Evolutionary conservation across 2,797 vertebrate genomes (phyloP), one percentile per base, ranked within the genome.

Genomic region (Argentina silus): DNA sequence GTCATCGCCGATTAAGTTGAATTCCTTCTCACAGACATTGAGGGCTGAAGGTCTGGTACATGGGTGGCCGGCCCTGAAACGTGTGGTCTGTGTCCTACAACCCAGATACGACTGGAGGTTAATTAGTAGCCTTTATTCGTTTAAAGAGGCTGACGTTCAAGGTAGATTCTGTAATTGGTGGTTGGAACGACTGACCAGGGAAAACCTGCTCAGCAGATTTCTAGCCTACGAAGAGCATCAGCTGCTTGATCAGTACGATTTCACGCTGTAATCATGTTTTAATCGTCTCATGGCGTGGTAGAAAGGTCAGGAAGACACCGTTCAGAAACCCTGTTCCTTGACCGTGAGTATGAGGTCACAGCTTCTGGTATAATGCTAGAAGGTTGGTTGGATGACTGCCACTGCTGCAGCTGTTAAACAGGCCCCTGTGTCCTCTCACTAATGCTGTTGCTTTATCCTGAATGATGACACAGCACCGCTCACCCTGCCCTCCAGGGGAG

Each of bases 41-140:
- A 73, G 71, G 69, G 70, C 72, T 69, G 77, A 82, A 74, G 56
- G 62, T 51, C 15, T 50, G 71, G 78, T 73, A 53, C 27, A 76
- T 85, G 85, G 87, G 90, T 86, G 89, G 87, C 78, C 81, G 62
- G 5, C 67, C 77, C 67, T 79, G 78, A 73, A 83, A 72, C 78
- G 64, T 78, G 81, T 63, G 82, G 79, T 79, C 70, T 78, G n/a
- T 47, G 70, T 48, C 15, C 48, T 57, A 4, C 4, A 76, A 61
- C 57, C 75, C 64, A 85, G 67, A 74, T 80, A 83, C 86, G 76
- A 81, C 74, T 62, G 10, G 3, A n/a, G 61, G 55, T 11, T 74
- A 83, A 88, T 90, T 80, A 85, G 60, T 85, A 81, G 83, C 27
- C n/a, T 84, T 61, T 87, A 92, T 90, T 92, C 88, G 90, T 90